phyloP scores from a whole-genome alignment of 2,113 vertebrate genomes.

The Syngnathus floridae region DNA sequence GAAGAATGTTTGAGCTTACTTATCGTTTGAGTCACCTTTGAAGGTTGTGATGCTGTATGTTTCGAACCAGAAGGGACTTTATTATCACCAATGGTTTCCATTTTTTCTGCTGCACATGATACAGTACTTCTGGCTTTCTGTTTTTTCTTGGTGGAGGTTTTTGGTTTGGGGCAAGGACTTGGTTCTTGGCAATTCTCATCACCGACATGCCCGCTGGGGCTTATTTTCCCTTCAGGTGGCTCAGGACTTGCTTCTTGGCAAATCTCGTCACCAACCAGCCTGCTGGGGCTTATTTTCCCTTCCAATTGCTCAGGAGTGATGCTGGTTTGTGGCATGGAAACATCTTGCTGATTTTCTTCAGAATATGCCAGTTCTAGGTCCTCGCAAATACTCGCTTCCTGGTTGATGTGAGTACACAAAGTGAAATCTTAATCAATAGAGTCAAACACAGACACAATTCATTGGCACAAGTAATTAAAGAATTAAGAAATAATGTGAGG shows the following conservation, averaged over 20 bases:
- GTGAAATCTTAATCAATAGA: neutral
- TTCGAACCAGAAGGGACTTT: neutral
- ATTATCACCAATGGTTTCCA: neutral
- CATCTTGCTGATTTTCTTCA: slow-evolving; percentile 1
- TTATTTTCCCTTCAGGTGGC: slow-evolving; percentile 6
- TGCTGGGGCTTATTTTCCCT: slow-evolving; percentile 17
- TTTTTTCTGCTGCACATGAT: slow-evolving; percentile 10
- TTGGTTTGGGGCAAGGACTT: neutral
- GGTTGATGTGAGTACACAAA: slow-evolving; percentile 9
- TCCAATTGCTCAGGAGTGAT: slow-evolving; percentile 6
- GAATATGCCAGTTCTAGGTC: slow-evolving; percentile 5
- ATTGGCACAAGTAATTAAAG: neutral
- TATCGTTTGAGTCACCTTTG: neutral
- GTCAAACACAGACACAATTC: neutral
- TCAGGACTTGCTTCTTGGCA: neutral
- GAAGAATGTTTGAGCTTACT: slow-evolving; percentile 22
- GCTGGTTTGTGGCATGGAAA: neutral
- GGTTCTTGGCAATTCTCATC: neutral
- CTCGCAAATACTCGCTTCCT: slow-evolving; percentile 13
- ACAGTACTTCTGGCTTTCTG: neutral
- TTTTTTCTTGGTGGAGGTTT: slow-evolving; percentile 3
- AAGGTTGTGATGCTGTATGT: neutral
- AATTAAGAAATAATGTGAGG: neutral
- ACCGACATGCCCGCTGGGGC: neutral
- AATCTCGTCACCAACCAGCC: neutral